These are phyloP conservation scores for Phaenicophaeus curvirostris DNA, from an alignment of 2,797 vertebrate species.

Conservation along the genomic window DNA sequence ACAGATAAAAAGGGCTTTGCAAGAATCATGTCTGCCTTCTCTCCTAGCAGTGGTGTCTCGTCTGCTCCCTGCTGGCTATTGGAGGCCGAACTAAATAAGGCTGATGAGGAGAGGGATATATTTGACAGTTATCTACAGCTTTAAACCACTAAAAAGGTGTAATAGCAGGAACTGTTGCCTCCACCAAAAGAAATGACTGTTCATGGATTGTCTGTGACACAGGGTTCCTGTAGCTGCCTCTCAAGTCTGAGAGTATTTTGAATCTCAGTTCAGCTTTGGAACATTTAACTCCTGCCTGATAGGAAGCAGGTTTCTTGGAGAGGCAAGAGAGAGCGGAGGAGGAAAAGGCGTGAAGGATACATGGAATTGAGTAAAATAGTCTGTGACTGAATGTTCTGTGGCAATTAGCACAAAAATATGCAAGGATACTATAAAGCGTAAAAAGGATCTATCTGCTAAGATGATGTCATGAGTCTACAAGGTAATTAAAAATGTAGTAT, in stretches of 20 bases:
- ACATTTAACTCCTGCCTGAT: neutral
- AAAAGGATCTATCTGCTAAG: neutral
- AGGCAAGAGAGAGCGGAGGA: neutral
- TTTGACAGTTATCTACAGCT: neutral
- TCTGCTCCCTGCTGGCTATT: constrained; percentile 4
- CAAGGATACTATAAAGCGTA: neutral
- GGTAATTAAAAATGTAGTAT: neutral
- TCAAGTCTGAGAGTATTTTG: neutral
- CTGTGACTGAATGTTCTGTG: neutral
- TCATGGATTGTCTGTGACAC: neutral
- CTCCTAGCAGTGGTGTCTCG: neutral
- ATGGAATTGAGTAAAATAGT: neutral
- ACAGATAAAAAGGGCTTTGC: constrained; percentile 30
- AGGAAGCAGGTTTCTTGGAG: neutral
- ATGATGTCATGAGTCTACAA: neutral
- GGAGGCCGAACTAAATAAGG: neutral
- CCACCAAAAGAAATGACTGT: neutral
- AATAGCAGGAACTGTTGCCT: neutral
- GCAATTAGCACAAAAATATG: neutral
- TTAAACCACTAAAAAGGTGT: neutral
- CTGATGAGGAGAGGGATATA: neutral
- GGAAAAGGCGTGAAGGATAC: neutral
- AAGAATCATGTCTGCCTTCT: neutral
- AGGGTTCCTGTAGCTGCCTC: neutral
- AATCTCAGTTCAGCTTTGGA: neutral